phyloP scores from a whole-genome alignment of 1,140 invertebrate genomes.

The Akabosia matsudoensis region DNA sequence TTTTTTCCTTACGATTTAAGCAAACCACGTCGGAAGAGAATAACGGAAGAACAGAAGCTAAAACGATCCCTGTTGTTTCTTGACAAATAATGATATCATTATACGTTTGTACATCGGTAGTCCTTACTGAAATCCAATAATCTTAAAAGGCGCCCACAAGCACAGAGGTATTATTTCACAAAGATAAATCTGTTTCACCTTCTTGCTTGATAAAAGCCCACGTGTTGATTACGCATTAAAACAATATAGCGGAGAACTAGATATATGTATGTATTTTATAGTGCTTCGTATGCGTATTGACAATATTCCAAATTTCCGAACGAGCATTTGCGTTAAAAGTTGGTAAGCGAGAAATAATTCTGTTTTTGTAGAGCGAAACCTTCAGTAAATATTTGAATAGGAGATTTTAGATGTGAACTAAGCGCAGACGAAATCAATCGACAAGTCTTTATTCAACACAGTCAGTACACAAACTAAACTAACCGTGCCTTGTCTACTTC shows the following conservation, averaged over 20 bases:
- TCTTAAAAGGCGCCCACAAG: too few relatives aligned
- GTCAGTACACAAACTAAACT: background rate
- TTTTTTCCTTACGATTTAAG: too few relatives aligned
- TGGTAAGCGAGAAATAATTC: background rate
- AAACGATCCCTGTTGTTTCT: background rate
- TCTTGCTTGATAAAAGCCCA: background rate
- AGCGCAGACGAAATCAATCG: conserved; percentile 1
- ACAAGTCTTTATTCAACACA: conserved; percentile 15
- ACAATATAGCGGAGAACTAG: background rate
- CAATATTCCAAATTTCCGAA: background rate
- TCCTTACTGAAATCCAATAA: too few relatives aligned
- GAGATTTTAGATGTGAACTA: too few relatives aligned
- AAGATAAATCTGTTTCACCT: background rate
- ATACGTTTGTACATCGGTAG: too few relatives aligned
- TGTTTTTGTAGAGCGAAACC: background rate
- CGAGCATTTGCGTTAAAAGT: background rate
- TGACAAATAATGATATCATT: background rate
- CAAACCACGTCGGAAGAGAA: too few relatives aligned
- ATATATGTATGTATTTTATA: too few relatives aligned
- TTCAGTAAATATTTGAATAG: conserved; percentile 17
- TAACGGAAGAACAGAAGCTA: too few relatives aligned
- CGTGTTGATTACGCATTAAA: background rate
- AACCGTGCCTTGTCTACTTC: background rate
- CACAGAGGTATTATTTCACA: background rate
- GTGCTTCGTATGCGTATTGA: too few relatives aligned